phyloP scores from a whole-genome alignment of 2,113 vertebrate genomes.

The Osmerus mordax region DNA sequence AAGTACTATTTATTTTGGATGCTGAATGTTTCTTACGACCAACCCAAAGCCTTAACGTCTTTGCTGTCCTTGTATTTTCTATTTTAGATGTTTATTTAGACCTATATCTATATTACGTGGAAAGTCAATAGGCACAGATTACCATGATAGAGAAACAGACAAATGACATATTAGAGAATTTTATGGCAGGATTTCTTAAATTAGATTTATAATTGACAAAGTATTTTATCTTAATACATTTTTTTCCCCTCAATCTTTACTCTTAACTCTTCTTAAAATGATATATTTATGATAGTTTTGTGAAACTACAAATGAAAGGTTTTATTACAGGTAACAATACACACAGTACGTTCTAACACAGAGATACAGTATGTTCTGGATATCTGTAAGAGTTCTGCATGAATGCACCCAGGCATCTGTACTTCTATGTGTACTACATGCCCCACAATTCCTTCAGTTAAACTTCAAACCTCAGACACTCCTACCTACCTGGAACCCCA shows the following conservation, averaged over 20 bases:
- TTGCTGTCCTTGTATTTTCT: conserved; percentile 64
- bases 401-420: not conserved
- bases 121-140: conserved; percentile 50
- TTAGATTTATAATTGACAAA: conserved; percentile 56
- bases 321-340: too few species aligned
- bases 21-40: conserved; percentile 73
- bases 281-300: conserved; percentile 7
- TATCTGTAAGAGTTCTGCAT: not conserved
- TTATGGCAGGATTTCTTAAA: conserved; percentile 53
- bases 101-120: conserved; percentile 41
- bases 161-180: conserved; percentile 48
- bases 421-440: not conserved
- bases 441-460: not conserved
- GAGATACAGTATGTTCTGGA: not conserved
- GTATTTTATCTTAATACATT: conserved; percentile 67
- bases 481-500: not conserved
- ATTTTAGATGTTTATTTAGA: conserved; percentile 50
- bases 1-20: conserved; percentile 72
- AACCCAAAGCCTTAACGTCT: conserved; percentile 80
- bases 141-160: conserved; percentile 28
- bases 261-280: conserved; percentile 19
- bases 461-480: not conserved
- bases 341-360: too few species aligned
- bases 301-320: too few species aligned
- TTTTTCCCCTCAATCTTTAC: conserved; percentile 55